These are phyloP conservation scores for Patella ulyssiponensis DNA, from an alignment of 2,888 invertebrate genomes.

Conservation along the genomic window DNA sequence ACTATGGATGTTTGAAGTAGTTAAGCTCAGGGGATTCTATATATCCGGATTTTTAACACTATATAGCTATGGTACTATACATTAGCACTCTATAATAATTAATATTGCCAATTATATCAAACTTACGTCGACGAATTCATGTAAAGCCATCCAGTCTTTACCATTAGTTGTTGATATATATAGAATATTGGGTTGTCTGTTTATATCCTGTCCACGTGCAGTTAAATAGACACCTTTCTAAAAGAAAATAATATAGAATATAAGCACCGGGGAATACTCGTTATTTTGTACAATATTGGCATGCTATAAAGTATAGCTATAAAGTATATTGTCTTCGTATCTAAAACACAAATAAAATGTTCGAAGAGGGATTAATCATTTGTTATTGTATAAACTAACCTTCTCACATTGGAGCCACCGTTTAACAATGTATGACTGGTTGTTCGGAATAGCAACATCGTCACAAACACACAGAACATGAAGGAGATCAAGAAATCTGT, in stretches of 20 bases:
- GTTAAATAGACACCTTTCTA: slow-evolving; percentile 70
- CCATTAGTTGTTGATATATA: slow-evolving; percentile 69
- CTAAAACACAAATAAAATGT: too few species aligned
- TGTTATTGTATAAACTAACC: slow-evolving; percentile 42
- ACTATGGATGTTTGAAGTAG: too few species aligned
- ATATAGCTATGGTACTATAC: too few species aligned
- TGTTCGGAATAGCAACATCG: slow-evolving; percentile 71
- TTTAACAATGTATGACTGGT: slow-evolving; percentile 71
- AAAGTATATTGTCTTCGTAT: too few species aligned
- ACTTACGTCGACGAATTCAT: slow-evolving; percentile 71
- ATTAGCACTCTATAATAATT: too few species aligned
- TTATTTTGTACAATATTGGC: not conserved
- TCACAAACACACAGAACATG: slow-evolving; percentile 72
- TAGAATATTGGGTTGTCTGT: slow-evolving; percentile 68
- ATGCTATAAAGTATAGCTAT: too few species aligned
- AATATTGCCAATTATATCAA: too few species aligned
- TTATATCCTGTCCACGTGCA: slow-evolving; percentile 70
- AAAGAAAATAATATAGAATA: slow-evolving; percentile 7
- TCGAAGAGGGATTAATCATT: too few species aligned
- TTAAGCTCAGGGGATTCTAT: too few species aligned
- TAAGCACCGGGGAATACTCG: not conserved
- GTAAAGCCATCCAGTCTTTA: slow-evolving; percentile 65
- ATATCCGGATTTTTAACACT: too few species aligned
- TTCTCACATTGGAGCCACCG: slow-evolving; percentile 68
- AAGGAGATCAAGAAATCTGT: slow-evolving; percentile 68